Base-by-base conservation (phyloP, 1,140 invertebrate species). In the Drosophila lowei region DNA sequence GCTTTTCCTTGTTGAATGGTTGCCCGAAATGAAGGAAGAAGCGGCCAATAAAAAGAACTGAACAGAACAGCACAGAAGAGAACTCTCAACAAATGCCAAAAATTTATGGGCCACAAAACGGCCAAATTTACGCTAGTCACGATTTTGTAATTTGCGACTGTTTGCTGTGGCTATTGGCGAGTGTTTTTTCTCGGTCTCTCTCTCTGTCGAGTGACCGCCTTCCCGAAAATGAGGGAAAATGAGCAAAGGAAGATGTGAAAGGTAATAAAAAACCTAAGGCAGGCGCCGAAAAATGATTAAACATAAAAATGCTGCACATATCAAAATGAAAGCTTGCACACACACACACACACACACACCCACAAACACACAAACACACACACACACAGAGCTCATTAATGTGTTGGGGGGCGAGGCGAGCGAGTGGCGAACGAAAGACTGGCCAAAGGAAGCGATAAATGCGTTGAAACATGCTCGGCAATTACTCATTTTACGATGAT, bases 401-500 rank as follows among this genome's bases (percentile, higher is more conserved):
- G 65, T 46, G 71, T 58, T 25, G 23, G 49, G 43, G 28, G 3
- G 15, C 25, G 46, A 28, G 16, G 28, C 25, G 21, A n/a, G 18
- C 7, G 15, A 25, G 23, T 25, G 23, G 23, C 23, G 0, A 25
- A 25, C 13, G 23, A 15, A 13, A 21, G 38, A 38, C 49, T 41
- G 28, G 15, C 16, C 16, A 9, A 66, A 47, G 30, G 25, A 58
- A 34, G 60, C 66, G 60, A 70, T 70, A 70, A 64, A 72, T 81
- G 77, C 72, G 77, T 57, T 70, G 61, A 80, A 80, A 77, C 79
- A 83, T 77, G 79, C 77, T 67, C 64, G 64, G 77, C 79, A 83
- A 80, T 83, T 83, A 83, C 77, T 80, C 79, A 83, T 83, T 80
- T 77, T 77, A 83, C 64, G 77, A 66, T 80, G 77, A 77, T 79